Evolutionary conservation across 1,140 invertebrate genomes (phyloP).

Genomic region (Papilio glaucus): DNA sequence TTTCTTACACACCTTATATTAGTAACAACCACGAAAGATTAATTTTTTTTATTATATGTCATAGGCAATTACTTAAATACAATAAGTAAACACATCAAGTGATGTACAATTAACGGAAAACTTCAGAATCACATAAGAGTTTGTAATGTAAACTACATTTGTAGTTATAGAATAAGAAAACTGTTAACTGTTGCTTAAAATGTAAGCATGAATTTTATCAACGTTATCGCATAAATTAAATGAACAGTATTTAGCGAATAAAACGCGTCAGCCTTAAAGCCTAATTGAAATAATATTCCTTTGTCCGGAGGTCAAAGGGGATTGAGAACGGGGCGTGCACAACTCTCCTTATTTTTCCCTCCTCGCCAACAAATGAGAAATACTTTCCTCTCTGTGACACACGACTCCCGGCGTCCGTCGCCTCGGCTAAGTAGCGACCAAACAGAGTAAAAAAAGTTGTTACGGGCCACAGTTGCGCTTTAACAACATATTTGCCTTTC

Average conservation of each 20-base stretch:
- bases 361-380: constrained; percentile 60
- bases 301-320: constrained; percentile 57
- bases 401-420: constrained; percentile 54
- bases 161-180: too few species aligned
- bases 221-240: constrained; percentile 6
- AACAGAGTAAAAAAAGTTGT: constrained; percentile 47
- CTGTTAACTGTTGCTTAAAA: too few species aligned
- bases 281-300: constrained; percentile 71
- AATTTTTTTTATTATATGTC: too few species aligned
- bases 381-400: constrained; percentile 63
- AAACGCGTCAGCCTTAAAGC: constrained; percentile 36
- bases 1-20: too few species aligned
- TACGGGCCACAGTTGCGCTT: constrained; percentile 39
- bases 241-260: constrained; percentile 14
- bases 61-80: too few species aligned
- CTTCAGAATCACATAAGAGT: too few species aligned
- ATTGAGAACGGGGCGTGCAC: constrained; percentile 57
- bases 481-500: constrained; percentile 43
- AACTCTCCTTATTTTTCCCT: constrained; percentile 57
- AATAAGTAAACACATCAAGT: too few species aligned
- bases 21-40: too few species aligned
- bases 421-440: constrained; percentile 48
- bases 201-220: not conserved
- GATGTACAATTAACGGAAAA: too few species aligned
- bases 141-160: too few species aligned